Evolutionary conservation across 2,888 invertebrate species (phyloP).

Genomic region (Tetramorium bicarinatum): DNA sequence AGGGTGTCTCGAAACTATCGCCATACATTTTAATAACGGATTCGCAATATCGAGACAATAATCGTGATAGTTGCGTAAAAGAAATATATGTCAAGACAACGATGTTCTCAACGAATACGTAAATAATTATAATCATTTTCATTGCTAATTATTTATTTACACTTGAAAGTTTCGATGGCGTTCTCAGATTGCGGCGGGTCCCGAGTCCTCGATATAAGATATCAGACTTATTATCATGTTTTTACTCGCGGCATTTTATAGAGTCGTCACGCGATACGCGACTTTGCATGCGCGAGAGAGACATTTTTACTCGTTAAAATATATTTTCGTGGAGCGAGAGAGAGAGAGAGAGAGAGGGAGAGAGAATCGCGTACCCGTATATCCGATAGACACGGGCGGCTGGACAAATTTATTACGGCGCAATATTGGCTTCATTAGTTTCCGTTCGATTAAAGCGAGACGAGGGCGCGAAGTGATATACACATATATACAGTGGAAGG

Average conservation of each 20-base stretch:
- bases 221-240: slow-evolving; percentile 15
- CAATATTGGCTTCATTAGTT: slow-evolving; percentile 76
- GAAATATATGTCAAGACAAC: slow-evolving; percentile 3
- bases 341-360: too few species aligned
- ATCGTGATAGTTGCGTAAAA: not conserved
- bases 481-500: slow-evolving; percentile 63
- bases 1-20: slow-evolving; percentile 29
- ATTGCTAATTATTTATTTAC: slow-evolving; percentile 4
- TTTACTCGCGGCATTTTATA: not conserved
- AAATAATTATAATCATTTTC: slow-evolving; percentile 5
- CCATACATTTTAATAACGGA: slow-evolving; percentile 19
- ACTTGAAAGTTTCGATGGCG: not conserved
- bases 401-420: slow-evolving; percentile 66
- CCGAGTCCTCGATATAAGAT: slow-evolving; percentile 19
- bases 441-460: slow-evolving; percentile 75
- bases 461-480: slow-evolving; percentile 51
- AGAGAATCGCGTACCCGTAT: slow-evolving; percentile 22
- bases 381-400: slow-evolving; percentile 41
- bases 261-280: slow-evolving; percentile 28
- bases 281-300: slow-evolving; percentile 26
- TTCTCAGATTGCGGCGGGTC: not conserved
- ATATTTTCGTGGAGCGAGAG: slow-evolving; percentile 10
- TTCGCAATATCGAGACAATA: not conserved
- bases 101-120: not conserved
- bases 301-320: slow-evolving; percentile 37